These are phyloP conservation scores for Gymnodraco acuticeps DNA, from an alignment of 2,797 vertebrate genomes.

Conservation along the genomic window DNA sequence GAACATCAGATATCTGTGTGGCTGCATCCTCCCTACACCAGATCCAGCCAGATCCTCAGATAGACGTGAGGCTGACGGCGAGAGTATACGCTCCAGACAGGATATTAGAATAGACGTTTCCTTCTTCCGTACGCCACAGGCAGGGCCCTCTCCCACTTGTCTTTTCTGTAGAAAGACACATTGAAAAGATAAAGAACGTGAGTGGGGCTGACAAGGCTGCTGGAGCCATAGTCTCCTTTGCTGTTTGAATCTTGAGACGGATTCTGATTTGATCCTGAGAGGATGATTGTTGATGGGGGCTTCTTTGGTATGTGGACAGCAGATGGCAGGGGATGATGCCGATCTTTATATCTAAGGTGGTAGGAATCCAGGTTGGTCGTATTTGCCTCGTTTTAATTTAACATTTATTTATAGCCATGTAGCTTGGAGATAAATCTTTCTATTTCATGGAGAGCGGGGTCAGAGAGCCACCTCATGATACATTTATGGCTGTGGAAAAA, in stretches of 20 bases:
- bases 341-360: conserved; percentile 46
- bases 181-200: conserved; percentile 78
- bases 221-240: conserved; percentile 55
- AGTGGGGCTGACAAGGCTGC: conserved; percentile 77
- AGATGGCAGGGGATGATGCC: conserved; percentile 56
- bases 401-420: conserved; percentile 64
- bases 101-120: conserved; percentile 86
- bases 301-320: conserved; percentile 39
- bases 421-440: conserved; percentile 48
- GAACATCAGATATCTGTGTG: conserved; percentile 73
- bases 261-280: conserved; percentile 77
- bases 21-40: conserved; percentile 56
- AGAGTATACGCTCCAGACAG: conserved; percentile 70
- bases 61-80: conserved; percentile 70
- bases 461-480: conserved; percentile 38
- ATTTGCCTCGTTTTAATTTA: conserved; percentile 69
- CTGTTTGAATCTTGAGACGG: conserved; percentile 63
- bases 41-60: conserved; percentile 79
- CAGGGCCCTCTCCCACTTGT: conserved; percentile 73
- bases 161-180: conserved; percentile 67
- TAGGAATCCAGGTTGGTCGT: background rate
- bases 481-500: conserved; percentile 24
- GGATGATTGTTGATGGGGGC: conserved; percentile 63
- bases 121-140: conserved; percentile 72
- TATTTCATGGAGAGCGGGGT: conserved; percentile 40